Evolutionary conservation across 2,797 vertebrate species (phyloP), one percentile per base, ranked within the genome.

Genomic region (Varecia variegata): DNA sequence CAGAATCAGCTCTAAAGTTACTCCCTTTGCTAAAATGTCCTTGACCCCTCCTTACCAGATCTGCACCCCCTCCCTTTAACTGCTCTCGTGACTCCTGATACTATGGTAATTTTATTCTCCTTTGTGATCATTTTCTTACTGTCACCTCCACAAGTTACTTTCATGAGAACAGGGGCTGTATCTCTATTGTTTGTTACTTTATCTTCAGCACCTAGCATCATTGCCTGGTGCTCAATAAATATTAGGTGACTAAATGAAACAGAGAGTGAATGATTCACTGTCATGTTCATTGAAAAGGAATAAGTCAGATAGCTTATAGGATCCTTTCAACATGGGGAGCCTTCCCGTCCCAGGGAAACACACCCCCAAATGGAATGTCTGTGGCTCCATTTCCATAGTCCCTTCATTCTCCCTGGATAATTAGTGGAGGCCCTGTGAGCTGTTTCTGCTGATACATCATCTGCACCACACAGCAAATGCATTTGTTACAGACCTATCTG

Each of bases 401-500:
- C 76, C 96, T 96, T 95, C 76, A 68, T 38, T 95, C 82, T 38
- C 15, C 5, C 27, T 32, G 6, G 88, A 27, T 88, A 95, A 98
- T 97, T 82, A 97, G 97, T 90, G 67, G 92, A 93, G 81, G 38
- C 6, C 40, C 62, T 94, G 94, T 20, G 94, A 92, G 87, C 76
- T 45, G 17, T 96, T 94, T 77, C 45, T 74, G 90, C 95, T 96
- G 98, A 92, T 88, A 76, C 62, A 96, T 38, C 91, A 3, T 91
- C 15, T 4, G 93, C 40, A 81, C 76, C 0, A 1, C 88, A 54
- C 74, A 21, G 74, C 73, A 95, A 92, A 88, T 91, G 76, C 70
- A 5, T 97, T 93, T 80, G 85, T 96, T 82, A 94, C 80, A 80
- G 58, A 90, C 84, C 62, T 96, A 93, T 62, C 97, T 92, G 97